These are phyloP conservation scores for Caenorhabditis macrosperma DNA, from an alignment of 2,888 invertebrate genomes.

Conservation along the genomic window DNA sequence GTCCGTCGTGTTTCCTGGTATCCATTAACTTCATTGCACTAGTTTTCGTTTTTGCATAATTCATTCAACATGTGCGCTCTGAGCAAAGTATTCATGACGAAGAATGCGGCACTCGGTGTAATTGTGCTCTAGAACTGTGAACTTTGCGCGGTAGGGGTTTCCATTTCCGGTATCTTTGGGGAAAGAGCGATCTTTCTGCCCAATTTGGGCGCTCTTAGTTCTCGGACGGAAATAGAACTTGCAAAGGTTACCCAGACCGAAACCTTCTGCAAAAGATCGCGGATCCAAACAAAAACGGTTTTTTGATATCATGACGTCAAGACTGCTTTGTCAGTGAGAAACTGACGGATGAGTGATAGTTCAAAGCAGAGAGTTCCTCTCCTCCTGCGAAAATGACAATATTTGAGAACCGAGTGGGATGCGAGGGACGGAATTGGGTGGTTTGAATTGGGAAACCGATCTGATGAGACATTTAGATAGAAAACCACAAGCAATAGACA, in stretches of 20 bases:
- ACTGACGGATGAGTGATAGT: constrained; percentile 36
- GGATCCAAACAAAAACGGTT: constrained; percentile 24
- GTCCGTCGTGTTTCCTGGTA: constrained; percentile 33
- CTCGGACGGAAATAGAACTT: constrained; percentile 12
- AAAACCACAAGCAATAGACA: background rate
- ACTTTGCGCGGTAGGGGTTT: constrained; percentile 15
- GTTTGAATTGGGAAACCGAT: background rate
- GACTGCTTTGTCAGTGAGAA: constrained; percentile 43
- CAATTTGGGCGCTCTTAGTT: too few species aligned
- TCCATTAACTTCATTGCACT: constrained; percentile 50
- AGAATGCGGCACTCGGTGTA: constrained; percentile 15
- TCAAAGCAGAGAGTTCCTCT: constrained; percentile 17
- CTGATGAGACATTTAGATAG: too few species aligned
- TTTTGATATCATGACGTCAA: constrained; percentile 52
- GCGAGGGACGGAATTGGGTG: background rate
- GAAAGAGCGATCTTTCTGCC: background rate
- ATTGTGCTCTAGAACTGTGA: constrained; percentile 39
- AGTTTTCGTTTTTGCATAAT: constrained; percentile 12
- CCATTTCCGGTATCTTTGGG: background rate
- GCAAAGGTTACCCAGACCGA: background rate
- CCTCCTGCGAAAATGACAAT: constrained; percentile 38
- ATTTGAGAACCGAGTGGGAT: constrained; percentile 32
- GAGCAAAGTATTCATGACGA: constrained; percentile 3
- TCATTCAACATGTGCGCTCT: constrained; percentile 1
- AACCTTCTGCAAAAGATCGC: constrained; percentile 27